phyloP scores from a whole-genome alignment of 2,888 invertebrate species.

The Geophilus truncorum region DNA sequence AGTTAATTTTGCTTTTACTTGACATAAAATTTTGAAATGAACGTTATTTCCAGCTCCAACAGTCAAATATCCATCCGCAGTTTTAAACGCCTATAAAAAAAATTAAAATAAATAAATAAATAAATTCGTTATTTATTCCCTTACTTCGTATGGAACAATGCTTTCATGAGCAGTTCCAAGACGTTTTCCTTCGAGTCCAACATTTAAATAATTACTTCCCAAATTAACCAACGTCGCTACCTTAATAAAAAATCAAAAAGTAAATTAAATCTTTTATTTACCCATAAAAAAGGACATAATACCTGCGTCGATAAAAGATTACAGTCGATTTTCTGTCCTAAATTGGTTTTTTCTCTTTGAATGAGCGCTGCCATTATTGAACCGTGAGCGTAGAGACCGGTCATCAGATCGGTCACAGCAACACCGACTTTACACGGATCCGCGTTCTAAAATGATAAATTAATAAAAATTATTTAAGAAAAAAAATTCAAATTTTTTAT shows the following conservation, averaged over 20 bases:
- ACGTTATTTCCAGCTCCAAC: constrained; percentile 80
- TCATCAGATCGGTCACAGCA: constrained; percentile 86
- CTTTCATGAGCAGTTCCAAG: constrained; percentile 94
- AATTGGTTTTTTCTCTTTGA: constrained; percentile 67
- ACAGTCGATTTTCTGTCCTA: constrained; percentile 89
- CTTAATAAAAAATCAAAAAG: constrained; percentile 41
- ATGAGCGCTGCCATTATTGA: constrained; percentile 87
- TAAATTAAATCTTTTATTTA: neutral
- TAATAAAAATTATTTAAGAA: neutral
- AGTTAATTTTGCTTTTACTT: too few species aligned
- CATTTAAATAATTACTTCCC: constrained; percentile 84
- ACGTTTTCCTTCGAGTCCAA: constrained; percentile 66
- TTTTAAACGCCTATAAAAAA: constrained; percentile 60
- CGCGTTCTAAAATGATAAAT: constrained; percentile 53
- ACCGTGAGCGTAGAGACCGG: constrained; percentile 90
- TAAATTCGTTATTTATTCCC: neutral
- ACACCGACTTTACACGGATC: constrained; percentile 88
- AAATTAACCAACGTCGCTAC: constrained; percentile 81
- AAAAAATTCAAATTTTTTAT: too few species aligned
- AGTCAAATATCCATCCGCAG: constrained; percentile 75
- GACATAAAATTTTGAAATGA: constrained; percentile 70
- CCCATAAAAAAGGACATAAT: neutral
- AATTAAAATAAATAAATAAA: neutral
- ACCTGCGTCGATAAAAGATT: constrained; percentile 87
- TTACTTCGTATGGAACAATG: constrained; percentile 83